Conservation (phyloP, 2,888 invertebrate genomes). For the Ashinkailepas kermadecensis region DNA sequence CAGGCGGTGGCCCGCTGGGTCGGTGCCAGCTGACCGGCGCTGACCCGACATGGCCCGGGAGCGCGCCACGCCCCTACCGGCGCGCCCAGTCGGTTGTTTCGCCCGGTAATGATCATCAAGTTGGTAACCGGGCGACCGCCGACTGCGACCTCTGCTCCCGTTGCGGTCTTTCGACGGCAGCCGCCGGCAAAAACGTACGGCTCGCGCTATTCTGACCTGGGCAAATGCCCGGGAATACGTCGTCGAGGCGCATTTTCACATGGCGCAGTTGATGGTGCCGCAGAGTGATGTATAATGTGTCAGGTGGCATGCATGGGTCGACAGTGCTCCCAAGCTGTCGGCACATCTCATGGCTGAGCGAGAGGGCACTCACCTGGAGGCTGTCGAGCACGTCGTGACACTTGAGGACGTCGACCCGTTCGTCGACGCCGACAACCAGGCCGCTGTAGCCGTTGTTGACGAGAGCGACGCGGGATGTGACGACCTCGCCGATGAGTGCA, state of each 20-base stretch:
- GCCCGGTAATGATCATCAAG: neutral
- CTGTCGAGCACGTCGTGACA: neutral
- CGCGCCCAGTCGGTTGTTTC: neutral
- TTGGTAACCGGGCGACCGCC: neutral
- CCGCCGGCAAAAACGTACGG: neutral
- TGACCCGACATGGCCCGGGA: no score
- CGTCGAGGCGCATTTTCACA: neutral
- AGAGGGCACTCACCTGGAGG: neutral
- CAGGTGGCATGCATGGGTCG: no score
- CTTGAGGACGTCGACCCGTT: neutral
- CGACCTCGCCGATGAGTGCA: neutral
- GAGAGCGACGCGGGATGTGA: neutral
- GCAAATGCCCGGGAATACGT: neutral
- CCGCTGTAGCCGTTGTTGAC: conserved; percentile 12
- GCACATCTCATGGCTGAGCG: no score
- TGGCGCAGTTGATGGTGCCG: neutral
- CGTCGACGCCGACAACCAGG: neutral
- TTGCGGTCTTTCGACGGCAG: neutral
- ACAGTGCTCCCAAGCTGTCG: no score
- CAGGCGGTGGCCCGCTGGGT: no score
- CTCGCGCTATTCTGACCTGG: neutral
- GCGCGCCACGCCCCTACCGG: neutral
- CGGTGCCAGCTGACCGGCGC: no score
- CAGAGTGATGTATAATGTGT: no score
- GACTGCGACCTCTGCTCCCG: neutral